Percentiles rank a stretch among this genome's conserved stretches.
These are phyloP conservation scores for Hedya salicella DNA, from an alignment of 2,888 invertebrate species.

Conservation along the genomic window DNA sequence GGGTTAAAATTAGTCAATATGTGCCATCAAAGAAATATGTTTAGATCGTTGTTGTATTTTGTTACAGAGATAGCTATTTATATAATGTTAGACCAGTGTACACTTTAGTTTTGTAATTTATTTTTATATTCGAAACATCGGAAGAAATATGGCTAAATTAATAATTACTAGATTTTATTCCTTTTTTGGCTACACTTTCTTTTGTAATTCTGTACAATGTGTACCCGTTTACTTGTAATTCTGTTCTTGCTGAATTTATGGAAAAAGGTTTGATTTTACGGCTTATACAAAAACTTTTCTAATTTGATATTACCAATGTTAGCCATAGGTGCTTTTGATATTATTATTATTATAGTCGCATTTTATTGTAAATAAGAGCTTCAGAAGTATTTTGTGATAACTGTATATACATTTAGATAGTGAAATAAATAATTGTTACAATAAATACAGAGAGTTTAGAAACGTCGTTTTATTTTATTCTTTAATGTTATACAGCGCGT, in stretches of 20 bases:
- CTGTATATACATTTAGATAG: conserved; percentile 64
- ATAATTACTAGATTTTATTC: too few species aligned
- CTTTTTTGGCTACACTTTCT: too few species aligned
- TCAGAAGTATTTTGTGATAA: conserved; percentile 89
- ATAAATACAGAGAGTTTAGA: neutral
- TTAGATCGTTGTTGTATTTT: conserved; percentile 20
- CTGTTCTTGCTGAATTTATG: too few species aligned
- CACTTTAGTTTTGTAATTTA: neutral
- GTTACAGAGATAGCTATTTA: conserved; percentile 13
- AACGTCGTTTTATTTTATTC: conserved; percentile 18
- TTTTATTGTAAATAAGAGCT: conserved; percentile 79
- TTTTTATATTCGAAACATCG: neutral
- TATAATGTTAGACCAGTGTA: conserved; percentile 1
- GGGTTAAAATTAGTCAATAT: conserved; percentile 6
- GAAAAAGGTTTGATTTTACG: too few species aligned
- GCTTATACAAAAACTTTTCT: too few species aligned
- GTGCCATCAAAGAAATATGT: conserved; percentile 35
- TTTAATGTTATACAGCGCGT: too few species aligned
- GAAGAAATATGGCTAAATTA: too few species aligned
- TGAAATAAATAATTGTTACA: conserved; percentile 28
- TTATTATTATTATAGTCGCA: conserved; percentile 18
- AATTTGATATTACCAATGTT: too few species aligned
- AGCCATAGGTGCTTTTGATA: conserved; percentile 33
- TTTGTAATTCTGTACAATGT: too few species aligned
- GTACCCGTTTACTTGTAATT: too few species aligned